Evolutionary conservation across 92 coral and sea anemone genomes (phyloP).

Genomic region (Epizoanthus rinbou): DNA sequence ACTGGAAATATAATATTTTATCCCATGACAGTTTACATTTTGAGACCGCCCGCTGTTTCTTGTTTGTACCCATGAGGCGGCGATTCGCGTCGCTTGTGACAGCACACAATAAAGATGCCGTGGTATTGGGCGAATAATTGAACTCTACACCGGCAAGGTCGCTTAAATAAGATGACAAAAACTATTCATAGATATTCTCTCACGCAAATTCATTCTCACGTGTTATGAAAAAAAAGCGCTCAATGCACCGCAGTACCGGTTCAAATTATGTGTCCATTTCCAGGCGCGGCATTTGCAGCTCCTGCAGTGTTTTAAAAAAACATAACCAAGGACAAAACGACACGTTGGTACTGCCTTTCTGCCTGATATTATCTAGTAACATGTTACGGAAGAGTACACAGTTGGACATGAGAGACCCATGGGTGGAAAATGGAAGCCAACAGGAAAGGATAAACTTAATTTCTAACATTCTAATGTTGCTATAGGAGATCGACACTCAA

Average conservation of each 20-base stretch:
- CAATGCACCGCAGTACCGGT: too few relatives aligned
- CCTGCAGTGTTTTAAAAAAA: slow-evolving; percentile 20
- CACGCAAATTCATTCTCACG: neutral
- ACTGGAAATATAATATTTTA: neutral
- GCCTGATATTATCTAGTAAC: neutral
- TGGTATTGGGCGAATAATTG: neutral
- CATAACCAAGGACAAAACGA: slow-evolving; percentile 12
- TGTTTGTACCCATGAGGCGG: slow-evolving; percentile 10
- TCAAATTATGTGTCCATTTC: too few relatives aligned
- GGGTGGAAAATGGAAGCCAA: too few relatives aligned
- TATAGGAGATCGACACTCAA: too few relatives aligned
- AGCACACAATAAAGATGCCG: neutral
- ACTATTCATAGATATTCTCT: neutral
- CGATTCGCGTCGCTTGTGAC: slow-evolving; percentile 16
- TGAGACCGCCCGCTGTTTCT: neutral
- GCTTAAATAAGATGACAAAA: neutral
- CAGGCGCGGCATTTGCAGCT: slow-evolving; percentile 8
- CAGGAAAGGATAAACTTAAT: too few relatives aligned
- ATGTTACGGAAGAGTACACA: neutral
- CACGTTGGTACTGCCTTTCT: neutral
- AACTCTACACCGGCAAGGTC: neutral
- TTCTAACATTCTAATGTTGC: too few relatives aligned
- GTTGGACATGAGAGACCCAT: too few relatives aligned
- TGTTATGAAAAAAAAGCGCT: too few relatives aligned
- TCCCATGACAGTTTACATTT: neutral